Evolutionary conservation across 2,888 invertebrate genomes (phyloP).

Genomic region (Geotrupes spiniger): DNA sequence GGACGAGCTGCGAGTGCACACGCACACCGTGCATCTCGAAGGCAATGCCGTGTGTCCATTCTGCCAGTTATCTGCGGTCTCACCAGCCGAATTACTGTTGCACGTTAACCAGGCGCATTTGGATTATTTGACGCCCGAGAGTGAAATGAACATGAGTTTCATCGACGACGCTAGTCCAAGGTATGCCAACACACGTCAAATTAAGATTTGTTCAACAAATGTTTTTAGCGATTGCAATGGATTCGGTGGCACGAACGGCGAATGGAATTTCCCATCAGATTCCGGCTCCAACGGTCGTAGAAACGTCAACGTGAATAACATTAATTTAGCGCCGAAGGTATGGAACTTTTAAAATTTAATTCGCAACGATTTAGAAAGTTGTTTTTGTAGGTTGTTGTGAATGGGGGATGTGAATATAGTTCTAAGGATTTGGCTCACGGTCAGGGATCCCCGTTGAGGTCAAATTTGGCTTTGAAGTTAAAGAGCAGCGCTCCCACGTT

Average conservation of each 20-base stretch:
- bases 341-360: conserved; percentile 11
- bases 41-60: conserved; percentile 79
- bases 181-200: conserved; percentile 25
- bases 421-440: conserved; percentile 56
- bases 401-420: conserved; percentile 47
- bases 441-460: conserved; percentile 72
- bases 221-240: conserved; percentile 42
- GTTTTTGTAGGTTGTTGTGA: conserved; percentile 38
- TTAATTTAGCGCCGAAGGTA: conserved; percentile 48
- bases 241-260: conserved; percentile 36
- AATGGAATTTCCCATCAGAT: conserved; percentile 17
- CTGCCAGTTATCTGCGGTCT: conserved; percentile 72
- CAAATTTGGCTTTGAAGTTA: conserved; percentile 67
- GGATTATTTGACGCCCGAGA: conserved; percentile 77
- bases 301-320: conserved; percentile 45
- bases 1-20: conserved; percentile 76
- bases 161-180: conserved; percentile 64
- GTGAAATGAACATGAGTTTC: conserved; percentile 68
- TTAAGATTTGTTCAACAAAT: conserved; percentile 1
- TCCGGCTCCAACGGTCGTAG: conserved; percentile 12
- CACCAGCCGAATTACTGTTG: conserved; percentile 70
- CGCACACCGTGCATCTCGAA: conserved; percentile 73
- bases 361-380: too few relatives aligned
- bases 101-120: conserved; percentile 85
- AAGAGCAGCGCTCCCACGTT: conserved; percentile 57